Evolutionary conservation across 2,113 vertebrate species (phyloP).

Genomic region (Typhlomys cinereus): DNA sequence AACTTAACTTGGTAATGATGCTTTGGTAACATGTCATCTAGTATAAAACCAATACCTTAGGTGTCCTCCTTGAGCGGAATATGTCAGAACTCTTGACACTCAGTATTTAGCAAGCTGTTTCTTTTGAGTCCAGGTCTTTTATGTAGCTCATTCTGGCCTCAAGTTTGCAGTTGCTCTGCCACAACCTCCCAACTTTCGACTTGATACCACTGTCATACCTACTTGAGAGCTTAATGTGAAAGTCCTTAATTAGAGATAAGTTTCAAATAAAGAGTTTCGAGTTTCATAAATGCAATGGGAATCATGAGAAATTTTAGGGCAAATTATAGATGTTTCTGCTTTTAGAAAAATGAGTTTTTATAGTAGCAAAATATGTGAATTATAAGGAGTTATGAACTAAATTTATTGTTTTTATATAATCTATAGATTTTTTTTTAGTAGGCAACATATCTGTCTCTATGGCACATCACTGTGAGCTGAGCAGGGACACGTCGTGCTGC

Average conservation of each 20-base stretch:
- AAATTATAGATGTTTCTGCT: background rate
- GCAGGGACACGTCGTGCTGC: background rate
- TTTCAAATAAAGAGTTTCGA: background rate
- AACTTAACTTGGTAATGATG: background rate
- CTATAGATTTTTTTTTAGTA: background rate
- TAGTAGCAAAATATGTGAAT: background rate
- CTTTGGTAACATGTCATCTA: background rate
- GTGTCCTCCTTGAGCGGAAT: background rate
- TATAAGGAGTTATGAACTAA: background rate
- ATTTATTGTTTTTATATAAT: background rate
- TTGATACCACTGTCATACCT: background rate
- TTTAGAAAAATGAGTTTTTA: slow-evolving; percentile 32
- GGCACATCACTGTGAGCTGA: background rate
- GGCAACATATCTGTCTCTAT: background rate
- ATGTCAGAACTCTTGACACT: background rate
- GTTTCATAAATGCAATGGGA: background rate
- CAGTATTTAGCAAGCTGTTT: background rate
- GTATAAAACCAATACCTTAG: background rate
- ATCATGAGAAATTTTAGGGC: background rate
- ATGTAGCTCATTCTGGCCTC: background rate
- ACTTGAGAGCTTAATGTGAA: background rate
- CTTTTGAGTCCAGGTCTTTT: background rate
- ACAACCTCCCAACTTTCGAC: background rate
- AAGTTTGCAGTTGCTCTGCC: background rate
- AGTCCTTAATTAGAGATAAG: slow-evolving; percentile 20